Percentiles rank a stretch among this genome's conserved stretches.
Conservation (phyloP, 2,888 invertebrate genomes). For the Eilema griseolum region DNA sequence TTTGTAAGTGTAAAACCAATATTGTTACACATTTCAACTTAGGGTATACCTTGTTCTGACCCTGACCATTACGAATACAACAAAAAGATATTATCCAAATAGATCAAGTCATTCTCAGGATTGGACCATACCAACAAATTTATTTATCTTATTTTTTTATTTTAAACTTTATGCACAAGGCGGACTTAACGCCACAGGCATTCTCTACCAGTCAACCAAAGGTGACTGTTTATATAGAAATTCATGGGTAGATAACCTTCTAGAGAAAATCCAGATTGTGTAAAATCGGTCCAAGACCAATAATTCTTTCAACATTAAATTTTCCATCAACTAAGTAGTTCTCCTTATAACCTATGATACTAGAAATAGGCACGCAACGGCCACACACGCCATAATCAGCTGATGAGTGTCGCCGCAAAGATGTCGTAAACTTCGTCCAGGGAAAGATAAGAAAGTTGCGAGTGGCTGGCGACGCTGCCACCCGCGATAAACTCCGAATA, state of each 20-base stretch:
- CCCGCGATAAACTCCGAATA: constrained; percentile 81
- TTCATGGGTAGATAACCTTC: background rate
- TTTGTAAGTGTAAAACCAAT: background rate
- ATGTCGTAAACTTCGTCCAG: constrained; percentile 68
- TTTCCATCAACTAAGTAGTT: constrained; percentile 23
- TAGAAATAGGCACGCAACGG: constrained; percentile 45
- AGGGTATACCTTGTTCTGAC: background rate
- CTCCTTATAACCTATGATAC: constrained; percentile 31
- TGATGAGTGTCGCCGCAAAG: constrained; percentile 60
- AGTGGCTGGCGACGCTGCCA: constrained; percentile 71
- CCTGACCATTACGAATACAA: no score
- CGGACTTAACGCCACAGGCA: no score
- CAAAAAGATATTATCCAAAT: no score
- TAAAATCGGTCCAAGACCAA: background rate
- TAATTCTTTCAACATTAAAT: constrained; percentile 9
- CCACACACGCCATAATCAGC: constrained; percentile 62
- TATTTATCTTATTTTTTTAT: no score
- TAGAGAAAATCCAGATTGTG: background rate
- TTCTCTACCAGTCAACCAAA: no score
- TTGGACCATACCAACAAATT: background rate
- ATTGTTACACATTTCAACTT: no score
- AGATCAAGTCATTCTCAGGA: background rate
- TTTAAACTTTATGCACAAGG: no score
- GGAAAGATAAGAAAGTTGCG: constrained; percentile 74
- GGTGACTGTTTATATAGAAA: background rate